Base-by-base conservation (phyloP, 2,888 invertebrate genomes). In the Abrostola triplasia region DNA sequence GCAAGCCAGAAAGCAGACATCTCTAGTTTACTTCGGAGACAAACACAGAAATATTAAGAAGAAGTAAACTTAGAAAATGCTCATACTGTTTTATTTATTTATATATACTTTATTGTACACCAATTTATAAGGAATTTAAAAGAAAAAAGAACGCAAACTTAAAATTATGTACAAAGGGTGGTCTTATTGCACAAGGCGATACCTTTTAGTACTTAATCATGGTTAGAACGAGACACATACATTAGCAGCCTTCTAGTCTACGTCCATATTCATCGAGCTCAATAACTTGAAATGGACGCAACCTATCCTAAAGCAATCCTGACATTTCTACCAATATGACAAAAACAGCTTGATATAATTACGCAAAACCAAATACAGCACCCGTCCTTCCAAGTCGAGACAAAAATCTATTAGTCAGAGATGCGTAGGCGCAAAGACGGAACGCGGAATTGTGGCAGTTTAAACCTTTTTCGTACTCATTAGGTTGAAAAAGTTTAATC, bases 321-420 rank as follows among this genome's bases (percentile, higher is more conserved):
- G 72, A 38, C 64, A 64, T 78, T 78, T 74, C 67, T 75, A 63
- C 48, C 36, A 38, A 67, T 60, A 59, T 55, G 64, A 64, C 72
- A 61, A 64, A 79, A 79, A 75, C 48, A 11, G 65, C 56, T 71
- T 55, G 67, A 52, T 64, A 42, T 67, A 73, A 78, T 72, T 67
- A 64, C 57, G 47, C 60, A 41, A 41, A 6, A 0, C 78, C 79
- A 52, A 54, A 68, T 70, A 67, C 5, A 53, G 67, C 6, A 66
- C 64, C 59, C 63, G 78, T 79, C 79, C 74, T 79, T 74, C 78
- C 79, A 79, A 70, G 40, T 77, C 64, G n/a, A 63, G 61, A 42
- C 42, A 52, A 70, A 70, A 62, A 70, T 51, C 56, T 67, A 64
- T 78, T 79, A 77, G 77, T 79, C 77, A 73, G 61, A 36, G 48